Conservation (phyloP, 2,113 vertebrate genomes). For the Menidia beryllina region DNA sequence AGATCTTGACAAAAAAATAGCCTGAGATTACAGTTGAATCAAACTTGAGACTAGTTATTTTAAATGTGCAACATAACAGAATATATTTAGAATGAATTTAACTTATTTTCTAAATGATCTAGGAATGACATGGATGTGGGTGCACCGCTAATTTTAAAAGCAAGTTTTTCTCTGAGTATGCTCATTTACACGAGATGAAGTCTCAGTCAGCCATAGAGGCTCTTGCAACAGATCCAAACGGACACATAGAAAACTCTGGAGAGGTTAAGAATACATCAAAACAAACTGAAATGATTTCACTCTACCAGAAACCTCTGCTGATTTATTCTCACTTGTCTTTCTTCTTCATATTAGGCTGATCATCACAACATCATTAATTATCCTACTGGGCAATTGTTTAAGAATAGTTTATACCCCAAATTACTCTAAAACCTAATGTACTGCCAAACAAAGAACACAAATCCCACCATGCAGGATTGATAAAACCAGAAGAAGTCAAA, state of each 20-base stretch:
- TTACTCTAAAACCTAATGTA: background rate
- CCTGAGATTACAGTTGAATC: background rate
- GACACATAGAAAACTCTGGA: conserved; percentile 5
- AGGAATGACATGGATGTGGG: conserved; percentile 18
- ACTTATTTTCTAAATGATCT: conserved; percentile 13
- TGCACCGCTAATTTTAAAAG: conserved; percentile 40
- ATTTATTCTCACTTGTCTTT: background rate
- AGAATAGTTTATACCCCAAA: background rate
- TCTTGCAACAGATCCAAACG: conserved; percentile 28
- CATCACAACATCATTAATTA: background rate
- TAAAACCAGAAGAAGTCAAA: background rate
- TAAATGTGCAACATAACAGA: background rate
- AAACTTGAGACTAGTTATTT: background rate
- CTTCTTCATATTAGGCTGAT: background rate
- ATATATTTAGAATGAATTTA: background rate
- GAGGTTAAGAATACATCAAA: conserved; percentile 7
- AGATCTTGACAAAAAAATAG: conserved; percentile 21
- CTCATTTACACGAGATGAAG: conserved; percentile 36
- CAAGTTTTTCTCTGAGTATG: conserved; percentile 41
- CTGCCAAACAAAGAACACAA: conserved; percentile 5
- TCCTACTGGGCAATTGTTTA: conserved; percentile 3
- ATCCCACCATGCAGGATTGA: background rate
- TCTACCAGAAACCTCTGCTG: background rate
- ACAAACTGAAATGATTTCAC: background rate
- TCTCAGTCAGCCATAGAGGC: conserved; percentile 10